Conservation (phyloP, 2,888 invertebrate genomes). For the Limenitis camilla region DNA sequence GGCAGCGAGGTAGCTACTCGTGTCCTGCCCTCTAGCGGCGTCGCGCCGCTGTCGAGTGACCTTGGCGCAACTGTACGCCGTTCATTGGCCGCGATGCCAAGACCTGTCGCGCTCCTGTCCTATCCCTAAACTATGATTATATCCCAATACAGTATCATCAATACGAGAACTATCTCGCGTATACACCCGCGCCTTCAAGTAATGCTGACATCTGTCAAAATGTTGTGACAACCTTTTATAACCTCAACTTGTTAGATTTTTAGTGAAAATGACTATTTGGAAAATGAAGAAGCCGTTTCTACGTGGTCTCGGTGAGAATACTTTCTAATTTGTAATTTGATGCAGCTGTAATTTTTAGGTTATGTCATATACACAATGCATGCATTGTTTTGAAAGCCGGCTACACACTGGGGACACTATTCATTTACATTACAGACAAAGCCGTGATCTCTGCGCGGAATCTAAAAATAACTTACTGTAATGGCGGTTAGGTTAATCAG, state of each 20-base stretch:
- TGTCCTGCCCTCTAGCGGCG: slow-evolving; percentile 53
- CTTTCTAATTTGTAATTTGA: slow-evolving; percentile 23
- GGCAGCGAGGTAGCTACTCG: slow-evolving; percentile 58
- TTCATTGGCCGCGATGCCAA: slow-evolving; percentile 66
- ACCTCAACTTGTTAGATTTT: slow-evolving; percentile 47
- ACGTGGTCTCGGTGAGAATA: slow-evolving; percentile 53
- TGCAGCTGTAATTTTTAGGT: slow-evolving; percentile 39
- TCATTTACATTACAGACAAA: slow-evolving; percentile 68
- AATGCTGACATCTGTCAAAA: slow-evolving; percentile 64
- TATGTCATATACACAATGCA: slow-evolving; percentile 39
- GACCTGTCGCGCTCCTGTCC: slow-evolving; percentile 48
- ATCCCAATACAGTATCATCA: slow-evolving; percentile 31
- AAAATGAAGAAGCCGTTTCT: slow-evolving; percentile 50
- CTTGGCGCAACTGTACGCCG: slow-evolving; percentile 59
- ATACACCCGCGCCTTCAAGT: slow-evolving; percentile 40
- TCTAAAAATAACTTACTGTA: slow-evolving; percentile 67
- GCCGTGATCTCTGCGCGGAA: slow-evolving; percentile 68
- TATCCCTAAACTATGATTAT: slow-evolving; percentile 55
- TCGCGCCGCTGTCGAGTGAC: slow-evolving; percentile 48
- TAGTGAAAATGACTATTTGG: slow-evolving; percentile 42
- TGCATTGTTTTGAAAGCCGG: slow-evolving; percentile 45
- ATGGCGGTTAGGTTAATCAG: slow-evolving; percentile 62
- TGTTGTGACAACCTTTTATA: slow-evolving; percentile 55
- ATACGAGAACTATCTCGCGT: slow-evolving; percentile 38
- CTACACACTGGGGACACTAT: slow-evolving; percentile 34